Conservation (phyloP, 2,888 invertebrate genomes). For the Buathra laborator region DNA sequence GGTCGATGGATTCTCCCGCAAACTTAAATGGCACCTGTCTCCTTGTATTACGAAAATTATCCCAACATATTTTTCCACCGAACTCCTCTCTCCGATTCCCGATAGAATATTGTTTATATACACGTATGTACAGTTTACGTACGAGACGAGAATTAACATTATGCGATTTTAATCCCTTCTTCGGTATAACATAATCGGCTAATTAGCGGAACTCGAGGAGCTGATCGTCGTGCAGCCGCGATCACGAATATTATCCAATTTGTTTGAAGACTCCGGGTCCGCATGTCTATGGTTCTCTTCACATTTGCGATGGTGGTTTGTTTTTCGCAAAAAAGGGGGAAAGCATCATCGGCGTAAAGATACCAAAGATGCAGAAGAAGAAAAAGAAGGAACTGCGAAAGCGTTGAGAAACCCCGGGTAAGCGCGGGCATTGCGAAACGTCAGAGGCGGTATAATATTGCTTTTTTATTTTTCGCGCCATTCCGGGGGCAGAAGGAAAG, state of each 20-base stretch:
- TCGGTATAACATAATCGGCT: slow-evolving; percentile 63
- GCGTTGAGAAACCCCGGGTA: slow-evolving; percentile 27
- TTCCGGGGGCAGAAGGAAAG: slow-evolving; percentile 6
- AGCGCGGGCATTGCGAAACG: background rate
- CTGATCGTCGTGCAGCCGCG: slow-evolving; percentile 24
- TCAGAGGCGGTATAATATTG: slow-evolving; percentile 6
- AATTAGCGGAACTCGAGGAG: slow-evolving; percentile 67
- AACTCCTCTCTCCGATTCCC: too few species aligned
- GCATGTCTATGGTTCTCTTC: background rate
- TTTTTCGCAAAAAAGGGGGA: slow-evolving; percentile 35
- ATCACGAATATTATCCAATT: slow-evolving; percentile 64
- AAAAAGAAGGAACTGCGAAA: background rate
- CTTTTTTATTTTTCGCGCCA: slow-evolving; percentile 43
- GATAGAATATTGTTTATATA: too few species aligned
- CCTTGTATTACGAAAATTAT: slow-evolving; percentile 18
- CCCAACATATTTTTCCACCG: background rate
- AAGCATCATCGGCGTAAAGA: background rate
- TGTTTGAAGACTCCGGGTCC: slow-evolving; percentile 51
- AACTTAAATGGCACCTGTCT: slow-evolving; percentile 24
- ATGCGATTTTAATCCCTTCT: slow-evolving; percentile 56
- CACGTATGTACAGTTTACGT: background rate
- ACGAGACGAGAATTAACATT: slow-evolving; percentile 58
- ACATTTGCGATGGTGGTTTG: slow-evolving; percentile 1
- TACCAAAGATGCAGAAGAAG: slow-evolving; percentile 42
- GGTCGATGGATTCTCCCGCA: background rate